Evolutionary conservation across 2,113 vertebrate species (phyloP).

Genomic region (Chrysochloris asiatica): DNA sequence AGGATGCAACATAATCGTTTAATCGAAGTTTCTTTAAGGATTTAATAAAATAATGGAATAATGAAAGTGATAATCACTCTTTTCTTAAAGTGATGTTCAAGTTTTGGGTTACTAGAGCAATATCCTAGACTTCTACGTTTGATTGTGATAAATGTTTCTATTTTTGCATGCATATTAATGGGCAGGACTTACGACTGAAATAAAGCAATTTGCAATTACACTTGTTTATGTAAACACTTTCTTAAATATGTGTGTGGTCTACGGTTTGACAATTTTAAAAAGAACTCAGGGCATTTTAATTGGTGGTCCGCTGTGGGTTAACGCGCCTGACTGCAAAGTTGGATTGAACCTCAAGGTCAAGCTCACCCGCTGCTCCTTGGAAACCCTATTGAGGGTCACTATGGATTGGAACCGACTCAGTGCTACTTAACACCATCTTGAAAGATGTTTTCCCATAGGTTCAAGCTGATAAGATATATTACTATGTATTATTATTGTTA

Average conservation of each 20-base stretch:
- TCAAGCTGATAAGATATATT: not conserved
- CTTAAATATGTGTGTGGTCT: not conserved
- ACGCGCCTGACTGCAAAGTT: no score
- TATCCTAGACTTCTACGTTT: not conserved
- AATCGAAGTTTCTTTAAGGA: not conserved
- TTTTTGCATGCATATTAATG: not conserved
- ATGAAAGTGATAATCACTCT: not conserved
- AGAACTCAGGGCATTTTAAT: not conserved
- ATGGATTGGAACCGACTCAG: no score
- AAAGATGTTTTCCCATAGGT: no score
- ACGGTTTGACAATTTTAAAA: slow-evolving; percentile 14
- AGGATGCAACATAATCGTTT: not conserved
- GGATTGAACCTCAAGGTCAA: no score
- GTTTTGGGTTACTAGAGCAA: not conserved
- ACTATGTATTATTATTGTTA: no score
- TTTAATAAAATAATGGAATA: not conserved
- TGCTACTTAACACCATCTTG: no score
- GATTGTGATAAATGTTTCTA: not conserved
- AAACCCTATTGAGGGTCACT: no score
- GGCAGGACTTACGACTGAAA: not conserved
- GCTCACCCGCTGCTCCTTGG: no score
- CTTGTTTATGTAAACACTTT: not conserved
- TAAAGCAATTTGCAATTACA: not conserved
- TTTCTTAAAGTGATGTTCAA: not conserved
- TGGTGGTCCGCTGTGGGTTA: no score